phyloP scores from a whole-genome alignment of 2,113 vertebrate genomes.

The Notothenia rossii region DNA sequence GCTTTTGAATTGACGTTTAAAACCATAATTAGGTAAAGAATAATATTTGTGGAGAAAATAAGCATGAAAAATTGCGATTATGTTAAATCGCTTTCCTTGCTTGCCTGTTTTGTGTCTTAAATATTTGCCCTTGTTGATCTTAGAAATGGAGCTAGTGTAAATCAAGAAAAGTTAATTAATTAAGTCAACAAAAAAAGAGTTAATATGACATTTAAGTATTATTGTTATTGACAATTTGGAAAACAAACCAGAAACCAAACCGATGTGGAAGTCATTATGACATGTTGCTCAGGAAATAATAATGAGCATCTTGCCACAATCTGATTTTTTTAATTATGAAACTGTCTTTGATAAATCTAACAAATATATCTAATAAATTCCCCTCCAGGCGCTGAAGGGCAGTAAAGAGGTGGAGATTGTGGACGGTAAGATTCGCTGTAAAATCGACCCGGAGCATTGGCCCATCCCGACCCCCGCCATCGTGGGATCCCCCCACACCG shows the following conservation, averaged over 20 bases:
- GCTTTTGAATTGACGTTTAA: background rate
- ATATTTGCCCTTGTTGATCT: no score
- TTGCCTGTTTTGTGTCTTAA: no score
- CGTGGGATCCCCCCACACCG: slow-evolving; percentile 87
- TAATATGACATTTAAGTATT: no score
- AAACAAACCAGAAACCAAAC: no score
- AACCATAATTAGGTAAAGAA: background rate
- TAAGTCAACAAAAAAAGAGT: no score
- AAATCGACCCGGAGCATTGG: slow-evolving; percentile 93
- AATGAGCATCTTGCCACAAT: background rate
- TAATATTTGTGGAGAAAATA: background rate
- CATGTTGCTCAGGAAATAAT: no score
- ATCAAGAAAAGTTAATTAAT: no score
- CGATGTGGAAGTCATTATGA: no score
- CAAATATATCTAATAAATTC: background rate
- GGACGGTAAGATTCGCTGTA: slow-evolving; percentile 91
- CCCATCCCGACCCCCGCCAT: slow-evolving; percentile 88
- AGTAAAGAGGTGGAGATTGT: slow-evolving; percentile 94
- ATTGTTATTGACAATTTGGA: no score
- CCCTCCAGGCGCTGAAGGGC: slow-evolving; percentile 89
- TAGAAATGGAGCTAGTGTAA: no score
- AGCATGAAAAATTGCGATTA: no score
- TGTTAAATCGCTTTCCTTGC: no score
- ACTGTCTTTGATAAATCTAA: background rate
- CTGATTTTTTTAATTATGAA: background rate